These are phyloP conservation scores for Amazona vittata DNA, from an alignment of 2,113 vertebrate genomes.

Conservation along the genomic window DNA sequence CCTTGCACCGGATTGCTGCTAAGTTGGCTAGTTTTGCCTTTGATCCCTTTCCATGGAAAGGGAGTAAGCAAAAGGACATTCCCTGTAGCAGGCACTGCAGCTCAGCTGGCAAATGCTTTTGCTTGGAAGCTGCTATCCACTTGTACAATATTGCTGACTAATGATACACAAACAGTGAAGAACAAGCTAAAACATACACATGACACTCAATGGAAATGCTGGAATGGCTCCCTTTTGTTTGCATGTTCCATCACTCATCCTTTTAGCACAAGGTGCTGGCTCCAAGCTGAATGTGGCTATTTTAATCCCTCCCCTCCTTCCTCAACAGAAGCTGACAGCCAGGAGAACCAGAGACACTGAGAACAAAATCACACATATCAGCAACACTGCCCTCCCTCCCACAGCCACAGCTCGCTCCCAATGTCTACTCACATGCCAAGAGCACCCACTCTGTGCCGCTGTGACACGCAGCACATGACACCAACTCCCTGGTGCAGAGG, in stretches of 20 bases:
- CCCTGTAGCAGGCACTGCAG: background rate
- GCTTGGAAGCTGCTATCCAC: background rate
- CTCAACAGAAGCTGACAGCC: background rate
- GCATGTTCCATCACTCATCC: background rate
- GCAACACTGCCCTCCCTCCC: background rate
- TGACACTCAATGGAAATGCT: background rate
- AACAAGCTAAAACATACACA: background rate
- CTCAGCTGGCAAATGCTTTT: background rate
- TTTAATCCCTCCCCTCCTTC: background rate
- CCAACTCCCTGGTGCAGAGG: background rate
- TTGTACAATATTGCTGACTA: background rate
- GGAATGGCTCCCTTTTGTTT: background rate
- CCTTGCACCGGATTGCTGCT: background rate
- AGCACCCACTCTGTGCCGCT: background rate
- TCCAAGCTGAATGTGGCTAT: background rate
- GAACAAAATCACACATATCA: background rate
- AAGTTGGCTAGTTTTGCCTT: background rate
- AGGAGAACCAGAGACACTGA: background rate
- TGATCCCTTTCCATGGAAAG: background rate
- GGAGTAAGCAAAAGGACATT: background rate
- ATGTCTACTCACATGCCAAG: constrained; percentile 34
- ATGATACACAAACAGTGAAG: background rate
- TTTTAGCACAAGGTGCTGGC: background rate
- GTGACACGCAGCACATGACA: constrained; percentile 53
- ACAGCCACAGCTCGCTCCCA: background rate